Conservation (phyloP, 2,888 invertebrate genomes). For the Sipha maydis region DNA sequence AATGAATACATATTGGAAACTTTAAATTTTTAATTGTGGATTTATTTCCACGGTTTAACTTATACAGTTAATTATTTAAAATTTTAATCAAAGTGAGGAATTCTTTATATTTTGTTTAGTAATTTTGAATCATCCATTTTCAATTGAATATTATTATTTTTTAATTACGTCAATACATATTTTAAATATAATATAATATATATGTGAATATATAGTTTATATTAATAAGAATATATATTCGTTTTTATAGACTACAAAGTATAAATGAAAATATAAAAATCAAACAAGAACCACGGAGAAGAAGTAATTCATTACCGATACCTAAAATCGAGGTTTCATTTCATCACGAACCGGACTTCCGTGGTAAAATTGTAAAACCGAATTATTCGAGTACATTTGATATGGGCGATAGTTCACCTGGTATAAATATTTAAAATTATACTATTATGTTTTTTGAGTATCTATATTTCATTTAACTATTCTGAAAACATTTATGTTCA, state of each 20-base stretch:
- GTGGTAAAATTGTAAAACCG: conserved; percentile 51
- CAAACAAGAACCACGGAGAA: conserved; percentile 81
- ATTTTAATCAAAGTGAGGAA: too few relatives aligned
- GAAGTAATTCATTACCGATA: conserved; percentile 93
- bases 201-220: too few relatives aligned
- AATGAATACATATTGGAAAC: too few relatives aligned
- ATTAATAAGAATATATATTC: too few relatives aligned
- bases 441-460: background rate
- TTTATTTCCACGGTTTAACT: too few relatives aligned
- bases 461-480: background rate
- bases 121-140: background rate
- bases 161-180: too few relatives aligned
- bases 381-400: conserved; percentile 36
- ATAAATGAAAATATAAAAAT: conserved; percentile 85
- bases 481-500: background rate
- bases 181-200: too few relatives aligned
- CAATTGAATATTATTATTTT: too few relatives aligned
- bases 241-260: conserved; percentile 77
- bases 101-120: background rate
- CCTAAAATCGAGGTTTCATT: conserved; percentile 91
- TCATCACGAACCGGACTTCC: conserved; percentile 78
- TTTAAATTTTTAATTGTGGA: too few relatives aligned
- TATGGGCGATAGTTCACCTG: conserved; percentile 45
- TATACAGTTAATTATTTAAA: too few relatives aligned
- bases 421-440: conserved; percentile 22